Evolutionary conservation across 2,113 vertebrate species (phyloP).

Genomic region (Boulengeromyrus knoepffleri): DNA sequence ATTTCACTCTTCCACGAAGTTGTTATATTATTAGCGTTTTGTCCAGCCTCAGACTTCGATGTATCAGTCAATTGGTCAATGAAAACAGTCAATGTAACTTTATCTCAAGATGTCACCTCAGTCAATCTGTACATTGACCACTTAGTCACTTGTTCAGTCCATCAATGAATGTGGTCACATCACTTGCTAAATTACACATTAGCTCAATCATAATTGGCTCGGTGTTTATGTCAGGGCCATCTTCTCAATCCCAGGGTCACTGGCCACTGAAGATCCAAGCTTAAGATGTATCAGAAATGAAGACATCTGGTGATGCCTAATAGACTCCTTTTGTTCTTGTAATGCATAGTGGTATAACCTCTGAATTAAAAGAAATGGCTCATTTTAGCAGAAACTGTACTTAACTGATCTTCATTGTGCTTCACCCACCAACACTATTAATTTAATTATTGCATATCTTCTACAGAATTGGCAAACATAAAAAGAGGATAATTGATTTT

Average conservation of each 20-base stretch:
- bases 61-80: not conserved
- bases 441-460: not conserved
- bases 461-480: not conserved
- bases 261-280: not conserved
- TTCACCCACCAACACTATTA: not conserved
- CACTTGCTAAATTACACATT: not conserved
- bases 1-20: not conserved
- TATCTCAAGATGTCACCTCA: not conserved
- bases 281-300: not conserved
- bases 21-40: not conserved
- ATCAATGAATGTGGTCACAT: not conserved
- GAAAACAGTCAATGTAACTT: not conserved
- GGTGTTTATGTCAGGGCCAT: not conserved
- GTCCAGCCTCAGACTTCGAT: not conserved
- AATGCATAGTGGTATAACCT: not conserved
- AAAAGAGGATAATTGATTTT: not conserved
- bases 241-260: not conserved
- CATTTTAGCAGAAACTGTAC: not conserved
- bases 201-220: not conserved
- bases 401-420: not conserved
- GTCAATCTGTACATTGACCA: not conserved
- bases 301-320: not conserved
- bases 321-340: not conserved
- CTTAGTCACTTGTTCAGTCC: slow-evolving; percentile 4
- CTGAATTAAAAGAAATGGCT: slow-evolving; percentile 2